Evolutionary conservation across 1,140 invertebrate genomes (phyloP).

Genomic region (Lutraria rhynchaena): DNA sequence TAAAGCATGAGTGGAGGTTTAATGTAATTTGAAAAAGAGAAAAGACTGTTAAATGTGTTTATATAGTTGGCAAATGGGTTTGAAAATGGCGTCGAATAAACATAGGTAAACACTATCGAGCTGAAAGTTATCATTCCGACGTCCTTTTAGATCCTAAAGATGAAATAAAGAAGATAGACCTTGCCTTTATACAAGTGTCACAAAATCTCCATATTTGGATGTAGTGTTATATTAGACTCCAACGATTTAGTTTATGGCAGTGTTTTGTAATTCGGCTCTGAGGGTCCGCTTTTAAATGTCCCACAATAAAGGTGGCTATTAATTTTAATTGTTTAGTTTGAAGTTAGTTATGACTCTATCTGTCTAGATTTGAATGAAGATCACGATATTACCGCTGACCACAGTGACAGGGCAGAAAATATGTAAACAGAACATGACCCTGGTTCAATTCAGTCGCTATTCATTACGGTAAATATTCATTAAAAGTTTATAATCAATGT

Average conservation of each 20-base stretch:
- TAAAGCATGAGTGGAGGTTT: slow-evolving; percentile 41
- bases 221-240: slow-evolving; percentile 42
- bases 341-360: slow-evolving; percentile 30
- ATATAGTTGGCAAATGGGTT: slow-evolving; percentile 31
- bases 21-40: slow-evolving; percentile 51
- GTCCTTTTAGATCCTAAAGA: slow-evolving; percentile 27
- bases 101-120: slow-evolving; percentile 49
- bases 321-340: slow-evolving; percentile 49
- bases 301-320: slow-evolving; percentile 37
- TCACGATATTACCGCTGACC: too few relatives aligned
- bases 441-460: too few relatives aligned
- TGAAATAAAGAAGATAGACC: slow-evolving; percentile 45
- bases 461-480: too few relatives aligned
- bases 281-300: slow-evolving; percentile 20
- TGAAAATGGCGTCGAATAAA: slow-evolving; percentile 58
- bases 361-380: too few relatives aligned
- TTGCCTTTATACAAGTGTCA: slow-evolving; percentile 43
- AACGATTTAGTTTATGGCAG: slow-evolving; percentile 32
- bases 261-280: slow-evolving; percentile 15
- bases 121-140: slow-evolving; percentile 46
- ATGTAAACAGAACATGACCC: too few relatives aligned
- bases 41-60: slow-evolving; percentile 58
- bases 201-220: slow-evolving; percentile 23
- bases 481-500: too few relatives aligned
- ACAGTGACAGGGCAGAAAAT: too few relatives aligned